Evolutionary conservation across 2,888 invertebrate genomes (phyloP), one percentile per base, ranked within the genome.

Genomic region (Chymomyza fuscimana): DNA sequence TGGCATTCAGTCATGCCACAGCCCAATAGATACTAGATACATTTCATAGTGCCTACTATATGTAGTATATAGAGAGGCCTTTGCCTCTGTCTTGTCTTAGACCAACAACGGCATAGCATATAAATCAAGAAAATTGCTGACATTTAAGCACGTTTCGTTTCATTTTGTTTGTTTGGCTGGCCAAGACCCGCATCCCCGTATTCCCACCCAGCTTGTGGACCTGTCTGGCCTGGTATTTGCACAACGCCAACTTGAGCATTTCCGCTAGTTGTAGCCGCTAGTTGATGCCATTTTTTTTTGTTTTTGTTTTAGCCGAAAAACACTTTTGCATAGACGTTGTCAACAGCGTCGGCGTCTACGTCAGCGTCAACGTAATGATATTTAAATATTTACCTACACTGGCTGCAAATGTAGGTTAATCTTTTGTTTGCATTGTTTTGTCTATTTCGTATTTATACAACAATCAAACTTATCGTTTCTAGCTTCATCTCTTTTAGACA

Each of bases 121-220:
- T 86, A 86, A 86, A 86, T 86, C 85, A 86, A 86, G 87, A 81
- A 86, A 86, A 86, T 86, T 87, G 87, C 85, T 86, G 85, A 86
- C 87, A 86, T 86, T 86, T 87, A 87, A 83, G 86, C 87, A 86
- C 87, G 87, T 80, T 79, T 80, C 81, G 75, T 77, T 81, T 78
- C 79, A 69, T 78, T 76, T 73, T 71, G 67, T 46, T 63, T 67
- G 65, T 51, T 59, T 64, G 40, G 56, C 46, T 65, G 59, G 65
- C 65, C n/a, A 22, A 16, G 19, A 58, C 15, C 5, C 29, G n/a
- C 16, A 59, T 46, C 22, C 58, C 29, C 22, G 0, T 5, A 15
- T 51, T 5, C 4, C 19, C 22, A 6, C 7, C 7, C 25, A 1
- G 58, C 25, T 58, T 2, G 22, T 10, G 25, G 58, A 3, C 0